A percentile compares a stretch with the other conserved stretches of the same genome.
Conservation (phyloP, 23 tunicate species). For the Styela plicata region DNA sequence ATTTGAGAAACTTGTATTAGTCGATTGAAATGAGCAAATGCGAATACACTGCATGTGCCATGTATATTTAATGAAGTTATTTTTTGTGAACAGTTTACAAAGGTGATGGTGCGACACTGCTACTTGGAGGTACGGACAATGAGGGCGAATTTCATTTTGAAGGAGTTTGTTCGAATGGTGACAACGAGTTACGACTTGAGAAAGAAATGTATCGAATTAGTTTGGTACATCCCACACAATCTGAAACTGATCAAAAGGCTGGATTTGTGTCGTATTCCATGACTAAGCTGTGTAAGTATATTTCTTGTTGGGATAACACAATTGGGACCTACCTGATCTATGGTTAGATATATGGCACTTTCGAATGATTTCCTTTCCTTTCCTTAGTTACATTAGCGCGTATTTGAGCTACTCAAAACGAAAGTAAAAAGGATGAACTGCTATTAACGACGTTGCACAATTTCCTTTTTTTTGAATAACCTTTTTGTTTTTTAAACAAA, state of each 20-base stretch:
- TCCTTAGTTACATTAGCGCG: too few relatives aligned
- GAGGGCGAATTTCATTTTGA: constrained; percentile 15
- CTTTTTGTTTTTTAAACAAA: too few relatives aligned
- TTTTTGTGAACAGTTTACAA: constrained; percentile 14
- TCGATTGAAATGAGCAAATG: too few relatives aligned
- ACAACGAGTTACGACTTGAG: constrained; percentile 19
- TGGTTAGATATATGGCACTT: not conserved
- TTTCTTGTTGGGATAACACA: not conserved
- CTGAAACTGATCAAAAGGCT: not conserved
- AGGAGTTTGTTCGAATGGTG: constrained; percentile 30
- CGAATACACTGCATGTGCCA: too few relatives aligned
- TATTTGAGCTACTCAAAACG: too few relatives aligned
- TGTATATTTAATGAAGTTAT: too few relatives aligned
- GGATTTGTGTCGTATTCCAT: constrained; percentile 7
- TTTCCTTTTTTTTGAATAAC: too few relatives aligned
- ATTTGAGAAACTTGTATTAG: too few relatives aligned
- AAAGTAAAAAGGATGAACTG: too few relatives aligned
- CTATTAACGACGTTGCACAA: too few relatives aligned
- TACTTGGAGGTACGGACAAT: constrained; percentile 21
- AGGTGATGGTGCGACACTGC: not conserved
- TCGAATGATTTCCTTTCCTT: too few relatives aligned
- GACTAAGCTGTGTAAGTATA: constrained; percentile 25
- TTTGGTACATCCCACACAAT: constrained; percentile 7
- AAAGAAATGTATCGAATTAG: constrained; percentile 27
- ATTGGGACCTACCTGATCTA: not conserved